These are phyloP conservation scores for Channallabes apus DNA, from an alignment of 2,797 vertebrate species.

Conservation along the genomic window DNA sequence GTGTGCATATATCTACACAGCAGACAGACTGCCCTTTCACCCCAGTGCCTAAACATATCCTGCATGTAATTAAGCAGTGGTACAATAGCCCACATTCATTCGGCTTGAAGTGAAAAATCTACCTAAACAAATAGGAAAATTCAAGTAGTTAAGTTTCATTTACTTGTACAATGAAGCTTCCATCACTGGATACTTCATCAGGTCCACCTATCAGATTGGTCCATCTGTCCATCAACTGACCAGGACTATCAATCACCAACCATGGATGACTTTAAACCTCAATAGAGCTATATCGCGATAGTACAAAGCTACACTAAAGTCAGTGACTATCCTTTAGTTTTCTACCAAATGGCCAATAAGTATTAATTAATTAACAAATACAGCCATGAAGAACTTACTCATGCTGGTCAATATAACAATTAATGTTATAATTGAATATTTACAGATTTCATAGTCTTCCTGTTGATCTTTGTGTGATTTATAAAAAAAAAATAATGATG, in stretches of 20 bases:
- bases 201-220: background rate
- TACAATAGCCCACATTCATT: slow-evolving; percentile 50
- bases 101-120: background rate
- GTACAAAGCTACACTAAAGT: background rate
- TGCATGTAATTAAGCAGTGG: slow-evolving; percentile 36
- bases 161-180: background rate
- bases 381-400: background rate
- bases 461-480: background rate
- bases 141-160: background rate
- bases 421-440: background rate
- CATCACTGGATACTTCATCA: background rate
- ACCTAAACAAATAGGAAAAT: background rate
- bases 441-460: background rate
- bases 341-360: background rate
- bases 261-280: background rate
- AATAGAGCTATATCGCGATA: background rate
- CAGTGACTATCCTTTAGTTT: background rate
- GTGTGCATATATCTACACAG: slow-evolving; percentile 1
- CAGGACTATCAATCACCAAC: background rate
- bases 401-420: background rate
- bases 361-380: background rate
- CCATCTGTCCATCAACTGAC: background rate
- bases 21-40: slow-evolving; percentile 46
- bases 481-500: background rate
- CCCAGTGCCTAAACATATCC: slow-evolving; percentile 40